These are phyloP conservation scores for Ascaphus truei DNA, from an alignment of 2,113 vertebrate species.

Conservation along the genomic window DNA sequence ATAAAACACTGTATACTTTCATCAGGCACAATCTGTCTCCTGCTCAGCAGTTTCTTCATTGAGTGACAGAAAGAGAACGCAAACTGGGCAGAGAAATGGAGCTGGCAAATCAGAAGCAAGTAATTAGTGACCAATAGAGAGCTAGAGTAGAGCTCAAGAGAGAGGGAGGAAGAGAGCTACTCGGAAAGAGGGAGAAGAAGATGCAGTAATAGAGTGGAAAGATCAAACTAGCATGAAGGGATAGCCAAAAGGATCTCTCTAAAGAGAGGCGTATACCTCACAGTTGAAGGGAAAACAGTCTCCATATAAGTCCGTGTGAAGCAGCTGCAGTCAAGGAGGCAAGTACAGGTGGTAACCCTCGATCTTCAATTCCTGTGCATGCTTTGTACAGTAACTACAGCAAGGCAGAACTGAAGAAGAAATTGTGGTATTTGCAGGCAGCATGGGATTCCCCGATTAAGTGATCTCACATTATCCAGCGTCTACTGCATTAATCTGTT, in stretches of 20 bases:
- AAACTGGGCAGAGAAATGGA: constrained; percentile 2
- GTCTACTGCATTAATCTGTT: constrained; percentile 35
- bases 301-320: background rate
- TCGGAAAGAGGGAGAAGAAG: background rate
- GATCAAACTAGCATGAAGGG: background rate
- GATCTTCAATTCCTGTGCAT: background rate
- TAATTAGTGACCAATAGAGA: background rate
- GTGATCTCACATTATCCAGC: background rate
- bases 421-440: constrained; percentile 7
- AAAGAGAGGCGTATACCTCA: background rate
- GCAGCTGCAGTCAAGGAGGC: background rate
- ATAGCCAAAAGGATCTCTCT: background rate
- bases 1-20: background rate
- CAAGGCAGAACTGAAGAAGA: constrained; percentile 14
- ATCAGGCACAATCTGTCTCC: background rate
- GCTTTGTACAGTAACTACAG: background rate
- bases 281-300: background rate
- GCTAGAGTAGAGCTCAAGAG: background rate
- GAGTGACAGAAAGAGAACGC: constrained; percentile 10
- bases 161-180: constrained; percentile 10
- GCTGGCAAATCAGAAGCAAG: constrained; percentile 18
- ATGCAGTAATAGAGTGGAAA: background rate
- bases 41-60: background rate
- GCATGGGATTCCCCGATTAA: constrained; percentile 23
- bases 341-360: background rate